phyloP scores from a whole-genome alignment of 2,113 vertebrate species.

The Beaufortia kweichowensis region DNA sequence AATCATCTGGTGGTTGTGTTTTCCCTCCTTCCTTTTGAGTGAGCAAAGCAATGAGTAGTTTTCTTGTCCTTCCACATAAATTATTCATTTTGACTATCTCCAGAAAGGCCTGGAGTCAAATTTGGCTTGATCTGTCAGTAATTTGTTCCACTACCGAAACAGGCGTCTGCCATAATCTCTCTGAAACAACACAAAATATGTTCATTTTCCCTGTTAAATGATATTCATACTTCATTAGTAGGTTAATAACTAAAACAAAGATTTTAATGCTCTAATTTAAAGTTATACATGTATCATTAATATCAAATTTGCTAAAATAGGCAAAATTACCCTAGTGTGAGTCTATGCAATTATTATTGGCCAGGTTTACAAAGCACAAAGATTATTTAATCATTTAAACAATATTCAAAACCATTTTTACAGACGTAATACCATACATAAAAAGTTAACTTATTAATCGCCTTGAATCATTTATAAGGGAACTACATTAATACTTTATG shows the following conservation, averaged over 20 bases:
- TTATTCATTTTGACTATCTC: slow-evolving; percentile 47
- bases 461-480: no score
- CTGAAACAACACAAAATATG: slow-evolving; percentile 41
- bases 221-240: slow-evolving; percentile 38
- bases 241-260: slow-evolving; percentile 21
- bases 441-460: no score
- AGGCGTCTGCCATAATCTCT: slow-evolving; percentile 40
- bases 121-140: slow-evolving; percentile 55
- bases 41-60: slow-evolving; percentile 26
- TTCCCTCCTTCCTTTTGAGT: slow-evolving; percentile 24
- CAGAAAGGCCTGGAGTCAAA: slow-evolving; percentile 49
- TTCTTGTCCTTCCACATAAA: slow-evolving; percentile 40
- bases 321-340: no score
- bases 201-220: slow-evolving; percentile 18
- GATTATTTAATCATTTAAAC: no score
- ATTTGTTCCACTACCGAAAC: slow-evolving; percentile 58
- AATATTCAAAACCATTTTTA: no score
- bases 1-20: slow-evolving; percentile 42
- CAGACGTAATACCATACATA: no score
- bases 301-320: slow-evolving; percentile 1
- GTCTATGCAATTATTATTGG: no score
- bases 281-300: neutral
- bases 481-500: no score
- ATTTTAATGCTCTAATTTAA: neutral
- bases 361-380: no score